A percentile compares a stretch with the other conserved stretches of the same genome.
Conservation (phyloP, 2,797 vertebrate genomes). For the Zalophus californianus region DNA sequence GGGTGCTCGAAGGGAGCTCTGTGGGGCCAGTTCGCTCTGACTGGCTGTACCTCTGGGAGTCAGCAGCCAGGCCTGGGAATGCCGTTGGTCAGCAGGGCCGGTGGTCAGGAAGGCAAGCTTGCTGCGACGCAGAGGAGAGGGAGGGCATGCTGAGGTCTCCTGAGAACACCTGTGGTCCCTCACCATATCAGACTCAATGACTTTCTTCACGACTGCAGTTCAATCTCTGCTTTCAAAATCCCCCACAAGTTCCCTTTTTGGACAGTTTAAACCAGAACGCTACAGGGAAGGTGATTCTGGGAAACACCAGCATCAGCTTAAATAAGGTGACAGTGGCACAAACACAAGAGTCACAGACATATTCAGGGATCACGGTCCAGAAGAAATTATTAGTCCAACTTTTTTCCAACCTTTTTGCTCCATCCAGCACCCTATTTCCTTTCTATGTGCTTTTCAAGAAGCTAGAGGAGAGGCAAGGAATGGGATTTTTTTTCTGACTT, state of each 20-base stretch:
- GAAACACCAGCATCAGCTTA: background rate
- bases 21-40: rapidly evolving
- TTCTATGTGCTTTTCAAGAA: background rate
- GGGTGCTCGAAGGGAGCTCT: background rate
- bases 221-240: background rate
- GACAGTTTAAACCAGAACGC: background rate
- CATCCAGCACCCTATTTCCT: background rate
- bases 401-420: background rate
- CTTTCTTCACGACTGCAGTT: background rate
- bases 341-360: background rate
- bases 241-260: background rate
- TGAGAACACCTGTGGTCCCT: background rate
- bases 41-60: background rate
- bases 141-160: background rate
- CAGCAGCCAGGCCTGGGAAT: background rate
- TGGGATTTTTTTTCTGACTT: background rate
- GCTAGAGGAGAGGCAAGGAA: background rate
- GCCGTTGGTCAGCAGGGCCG: background rate
- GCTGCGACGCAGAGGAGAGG: background rate
- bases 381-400: background rate
- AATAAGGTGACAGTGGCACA: background rate
- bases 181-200: rapidly evolving
- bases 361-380: background rate
- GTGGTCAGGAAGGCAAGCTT: background rate
- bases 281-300: background rate